Evolutionary conservation across 1,140 invertebrate genomes (phyloP), one percentile per base, ranked within the genome.

Genomic region (Whitmania pigra): DNA sequence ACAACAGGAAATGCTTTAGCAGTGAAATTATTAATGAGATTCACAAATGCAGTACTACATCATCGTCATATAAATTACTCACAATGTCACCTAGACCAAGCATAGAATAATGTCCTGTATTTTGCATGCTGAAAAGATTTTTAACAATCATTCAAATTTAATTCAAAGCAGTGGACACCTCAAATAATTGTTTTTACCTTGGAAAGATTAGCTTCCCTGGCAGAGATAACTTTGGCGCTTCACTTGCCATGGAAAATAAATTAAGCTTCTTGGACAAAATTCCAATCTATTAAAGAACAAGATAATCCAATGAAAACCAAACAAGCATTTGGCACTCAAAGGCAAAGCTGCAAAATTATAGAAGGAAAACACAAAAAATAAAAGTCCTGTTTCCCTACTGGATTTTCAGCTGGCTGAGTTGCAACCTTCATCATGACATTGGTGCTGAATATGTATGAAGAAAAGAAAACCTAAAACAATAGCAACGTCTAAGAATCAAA

Each of bases 391-490:
- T 54, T 63, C 77, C 80, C 77, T 78, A 96, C 92, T 20, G 94
- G 94, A 85, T 97, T 97, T 78, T 97, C 93, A 53, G 94, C 94
- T 66, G 93, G 91, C 80, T 93, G 83, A 49, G 89, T 92, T 54
- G 90, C 90, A 69, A 91, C 89, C 85, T 95, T 95, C 72, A 97
- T 93, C 94, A 97, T 97, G 71, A 97, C 93, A 80, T 97, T 97
- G 78, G 94, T 92, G 84, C 92, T 97, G 85, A 97, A 97, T 79
- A 97, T 94, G 79, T 96, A 97, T 0, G 93, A 94, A 7, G 93
- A 96, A 85, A 97, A 97, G 83, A 97, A 97, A 29, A 97, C 84
- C 83, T 84, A 78, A 57, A 81, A 81, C 13, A 13, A 73, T 13
- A 75, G 71, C 66, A 73, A 60, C 74, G 27, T 53, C 73, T 71